Conservation (phyloP, 2,888 invertebrate species). For the Caenorhabditis sp. region DNA sequence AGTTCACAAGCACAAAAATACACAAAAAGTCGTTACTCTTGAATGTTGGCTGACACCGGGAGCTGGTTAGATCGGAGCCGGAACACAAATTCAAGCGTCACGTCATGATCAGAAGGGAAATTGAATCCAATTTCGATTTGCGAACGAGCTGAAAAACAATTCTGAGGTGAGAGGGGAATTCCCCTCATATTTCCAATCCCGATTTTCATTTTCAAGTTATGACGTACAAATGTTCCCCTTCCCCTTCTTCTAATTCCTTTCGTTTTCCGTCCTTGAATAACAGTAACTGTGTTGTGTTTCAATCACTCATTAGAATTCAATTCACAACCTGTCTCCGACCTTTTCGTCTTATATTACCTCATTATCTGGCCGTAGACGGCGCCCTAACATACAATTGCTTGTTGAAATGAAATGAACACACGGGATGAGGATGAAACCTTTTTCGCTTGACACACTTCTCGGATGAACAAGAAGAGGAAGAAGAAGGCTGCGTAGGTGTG, state of each 20-base stretch:
- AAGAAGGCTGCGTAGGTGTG: neutral
- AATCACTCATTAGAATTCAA: slow-evolving; percentile 26
- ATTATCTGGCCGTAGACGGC: slow-evolving; percentile 25
- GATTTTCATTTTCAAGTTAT: neutral
- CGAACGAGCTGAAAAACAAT: slow-evolving; percentile 24
- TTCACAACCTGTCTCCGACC: slow-evolving; percentile 29
- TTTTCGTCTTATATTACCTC: slow-evolving; percentile 43
- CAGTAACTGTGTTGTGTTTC: slow-evolving; percentile 20
- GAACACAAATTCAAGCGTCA: neutral
- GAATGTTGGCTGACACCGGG: no score
- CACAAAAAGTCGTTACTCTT: no score
- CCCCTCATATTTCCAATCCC: neutral
- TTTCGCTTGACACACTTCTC: neutral
- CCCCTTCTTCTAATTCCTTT: no score
- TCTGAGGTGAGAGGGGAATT: neutral
- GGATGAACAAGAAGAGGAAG: neutral
- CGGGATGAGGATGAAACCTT: slow-evolving; percentile 7
- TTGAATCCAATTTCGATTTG: slow-evolving; percentile 27
- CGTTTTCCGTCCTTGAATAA: slow-evolving; percentile 15
- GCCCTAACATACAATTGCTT: neutral
- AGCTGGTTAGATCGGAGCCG: neutral
- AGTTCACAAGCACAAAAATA: slow-evolving; percentile 1
- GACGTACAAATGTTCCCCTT: no score
- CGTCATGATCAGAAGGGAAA: slow-evolving; percentile 2
- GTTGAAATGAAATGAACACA: no score